These are phyloP conservation scores for Alviniconcha marisindica DNA, from an alignment of 1,140 invertebrate species.

Conservation along the genomic window DNA sequence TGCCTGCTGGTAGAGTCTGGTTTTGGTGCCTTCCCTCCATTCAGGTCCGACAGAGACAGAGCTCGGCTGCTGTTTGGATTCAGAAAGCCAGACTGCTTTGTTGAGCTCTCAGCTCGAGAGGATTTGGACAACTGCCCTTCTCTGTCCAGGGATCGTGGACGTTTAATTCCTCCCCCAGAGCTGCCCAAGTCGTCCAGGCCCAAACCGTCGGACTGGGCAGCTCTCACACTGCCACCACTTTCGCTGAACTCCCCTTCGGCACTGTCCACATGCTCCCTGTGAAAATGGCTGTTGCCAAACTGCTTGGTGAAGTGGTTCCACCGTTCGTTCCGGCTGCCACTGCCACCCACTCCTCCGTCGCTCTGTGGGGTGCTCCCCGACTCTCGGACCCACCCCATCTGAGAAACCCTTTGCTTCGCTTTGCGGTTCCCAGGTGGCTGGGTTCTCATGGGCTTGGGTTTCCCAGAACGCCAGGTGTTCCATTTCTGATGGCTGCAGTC, in stretches of 20 bases:
- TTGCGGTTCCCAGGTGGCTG: background rate
- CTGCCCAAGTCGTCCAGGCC: background rate
- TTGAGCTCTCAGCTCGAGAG: slow-evolving; percentile 21
- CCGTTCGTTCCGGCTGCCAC: background rate
- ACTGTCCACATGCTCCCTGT: background rate
- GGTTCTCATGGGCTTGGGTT: no score
- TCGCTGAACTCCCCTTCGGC: background rate
- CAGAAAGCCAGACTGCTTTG: background rate
- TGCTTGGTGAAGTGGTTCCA: slow-evolving; percentile 18
- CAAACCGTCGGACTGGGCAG: background rate
- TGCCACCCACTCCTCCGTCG: background rate
- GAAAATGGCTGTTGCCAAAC: slow-evolving; percentile 2
- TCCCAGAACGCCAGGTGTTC: slow-evolving; percentile 1
- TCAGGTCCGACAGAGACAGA: background rate
- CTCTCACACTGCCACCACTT: background rate
- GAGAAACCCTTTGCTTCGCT: background rate
- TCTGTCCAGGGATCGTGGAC: background rate
- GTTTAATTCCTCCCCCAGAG: slow-evolving; percentile 20
- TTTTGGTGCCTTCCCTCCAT: background rate
- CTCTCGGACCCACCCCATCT: background rate
- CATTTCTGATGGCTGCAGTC: background rate
- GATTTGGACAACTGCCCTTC: slow-evolving; percentile 14
- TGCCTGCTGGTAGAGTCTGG: slow-evolving; percentile 20
- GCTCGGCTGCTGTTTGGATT: background rate
- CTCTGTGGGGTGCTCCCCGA: background rate